phyloP scores from a whole-genome alignment of 1,140 invertebrate genomes.

The Radopholus similis region DNA sequence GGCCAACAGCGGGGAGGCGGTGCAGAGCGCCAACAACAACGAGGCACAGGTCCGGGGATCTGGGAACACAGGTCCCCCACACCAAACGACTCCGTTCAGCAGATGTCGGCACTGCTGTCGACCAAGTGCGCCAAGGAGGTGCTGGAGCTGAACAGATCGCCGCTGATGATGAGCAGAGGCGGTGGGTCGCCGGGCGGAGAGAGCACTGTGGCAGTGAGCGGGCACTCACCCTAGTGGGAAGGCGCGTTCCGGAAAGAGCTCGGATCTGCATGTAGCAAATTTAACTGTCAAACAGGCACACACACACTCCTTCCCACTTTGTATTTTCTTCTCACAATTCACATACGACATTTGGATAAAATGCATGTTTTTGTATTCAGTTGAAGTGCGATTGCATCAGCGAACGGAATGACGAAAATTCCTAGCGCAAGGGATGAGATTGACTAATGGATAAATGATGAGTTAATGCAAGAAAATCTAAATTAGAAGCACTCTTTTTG shows the following conservation, averaged over 20 bases:
- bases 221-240: background rate
- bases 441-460: too few relatives aligned
- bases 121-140: slow-evolving; percentile 10
- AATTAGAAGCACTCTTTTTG: too few relatives aligned
- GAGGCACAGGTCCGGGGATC: slow-evolving; percentile 4
- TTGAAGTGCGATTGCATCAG: too few relatives aligned
- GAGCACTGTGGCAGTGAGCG: background rate
- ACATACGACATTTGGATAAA: too few relatives aligned
- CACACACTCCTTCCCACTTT: background rate
- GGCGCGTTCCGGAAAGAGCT: background rate
- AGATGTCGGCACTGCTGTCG: background rate
- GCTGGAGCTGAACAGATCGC: background rate
- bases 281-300: background rate
- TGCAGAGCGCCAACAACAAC: background rate
- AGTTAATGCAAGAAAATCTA: too few relatives aligned
- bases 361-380: too few relatives aligned
- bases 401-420: too few relatives aligned
- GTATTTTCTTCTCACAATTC: background rate
- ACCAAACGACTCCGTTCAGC: background rate
- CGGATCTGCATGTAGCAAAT: too few relatives aligned
- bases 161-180: background rate
- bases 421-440: too few relatives aligned
- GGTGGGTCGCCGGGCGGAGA: background rate
- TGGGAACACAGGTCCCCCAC: background rate
- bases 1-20: background rate